Evolutionary conservation across 2,888 invertebrate genomes (phyloP).

Genomic region (Acanthoscelides obtectus): DNA sequence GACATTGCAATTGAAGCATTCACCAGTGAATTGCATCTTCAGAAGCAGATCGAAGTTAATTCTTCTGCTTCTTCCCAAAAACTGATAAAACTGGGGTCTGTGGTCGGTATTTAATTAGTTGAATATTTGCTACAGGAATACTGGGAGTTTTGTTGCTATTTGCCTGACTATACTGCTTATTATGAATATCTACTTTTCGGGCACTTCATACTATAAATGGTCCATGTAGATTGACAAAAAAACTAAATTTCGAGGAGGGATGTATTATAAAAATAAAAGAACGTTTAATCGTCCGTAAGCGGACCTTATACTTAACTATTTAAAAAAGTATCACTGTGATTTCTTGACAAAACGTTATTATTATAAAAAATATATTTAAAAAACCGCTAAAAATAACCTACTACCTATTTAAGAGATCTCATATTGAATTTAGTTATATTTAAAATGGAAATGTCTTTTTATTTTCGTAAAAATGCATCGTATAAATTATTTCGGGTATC

Average conservation of each 20-base stretch:
- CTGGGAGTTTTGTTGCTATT: background rate
- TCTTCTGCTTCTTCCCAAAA: too few species aligned
- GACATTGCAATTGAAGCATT: too few species aligned
- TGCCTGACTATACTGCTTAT: background rate
- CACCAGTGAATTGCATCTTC: too few species aligned
- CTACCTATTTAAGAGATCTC: conserved; percentile 50
- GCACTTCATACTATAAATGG: background rate
- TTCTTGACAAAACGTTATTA: conserved; percentile 47
- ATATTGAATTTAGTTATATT: conserved; percentile 46
- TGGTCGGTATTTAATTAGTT: too few species aligned
- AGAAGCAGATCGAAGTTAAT: too few species aligned
- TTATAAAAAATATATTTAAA: conserved; percentile 36
- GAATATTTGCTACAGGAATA: too few species aligned
- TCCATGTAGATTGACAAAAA: background rate
- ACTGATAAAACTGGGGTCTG: too few species aligned
- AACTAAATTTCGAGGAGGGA: background rate
- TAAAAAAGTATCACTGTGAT: conserved; percentile 48
- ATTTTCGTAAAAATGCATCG: conserved; percentile 38
- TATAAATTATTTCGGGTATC: conserved; percentile 24
- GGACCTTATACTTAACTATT: conserved; percentile 28
- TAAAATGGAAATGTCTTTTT: conserved; percentile 39
- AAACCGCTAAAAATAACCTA: conserved; percentile 45
- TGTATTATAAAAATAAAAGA: background rate
- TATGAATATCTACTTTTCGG: background rate
- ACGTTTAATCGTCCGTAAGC: background rate